Percentiles rank a stretch among this genome's conserved stretches.
phyloP scores from a whole-genome alignment of 2,888 invertebrate species.

The Oligia latruncula region DNA sequence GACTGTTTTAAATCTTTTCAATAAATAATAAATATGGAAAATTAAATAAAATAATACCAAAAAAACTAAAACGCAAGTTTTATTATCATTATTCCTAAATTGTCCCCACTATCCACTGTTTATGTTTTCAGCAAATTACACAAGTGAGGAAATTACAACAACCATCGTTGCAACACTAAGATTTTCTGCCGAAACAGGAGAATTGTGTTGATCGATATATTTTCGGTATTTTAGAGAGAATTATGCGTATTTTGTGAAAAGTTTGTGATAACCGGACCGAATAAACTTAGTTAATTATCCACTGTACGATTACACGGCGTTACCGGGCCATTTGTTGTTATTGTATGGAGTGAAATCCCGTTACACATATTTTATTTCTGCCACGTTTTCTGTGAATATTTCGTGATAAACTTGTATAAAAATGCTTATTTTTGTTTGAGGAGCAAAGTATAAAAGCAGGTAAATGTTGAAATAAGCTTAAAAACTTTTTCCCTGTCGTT shows the following conservation, averaged over 20 bases:
- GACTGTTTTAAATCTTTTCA: fast-evolving
- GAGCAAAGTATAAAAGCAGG: constrained; percentile 50
- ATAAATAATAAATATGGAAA: neutral
- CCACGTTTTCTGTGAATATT: constrained; percentile 80
- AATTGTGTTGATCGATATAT: constrained; percentile 55
- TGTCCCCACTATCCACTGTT: neutral
- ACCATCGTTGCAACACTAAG: constrained; percentile 42
- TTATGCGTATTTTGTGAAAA: constrained; percentile 30
- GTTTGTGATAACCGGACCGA: constrained; percentile 15
- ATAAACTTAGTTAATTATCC: neutral
- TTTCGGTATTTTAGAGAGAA: constrained; percentile 33
- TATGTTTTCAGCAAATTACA: neutral
- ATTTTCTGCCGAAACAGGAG: constrained; percentile 41
- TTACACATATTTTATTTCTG: constrained; percentile 72
- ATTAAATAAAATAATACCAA: neutral
- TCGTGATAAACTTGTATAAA: constrained; percentile 58
- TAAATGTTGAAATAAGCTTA: constrained; percentile 29
- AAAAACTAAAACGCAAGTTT: neutral
- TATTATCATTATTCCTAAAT: neutral
- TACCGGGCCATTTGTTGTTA: constrained; percentile 20
- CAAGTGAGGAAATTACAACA: neutral
- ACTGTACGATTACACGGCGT: constrained; percentile 3
- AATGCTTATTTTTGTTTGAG: constrained; percentile 69
- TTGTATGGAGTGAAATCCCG: constrained; percentile 57
- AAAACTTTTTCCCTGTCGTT: constrained; percentile 31